Percentiles rank a stretch among this genome's conserved stretches.
These are phyloP conservation scores for Lytechinus pictus DNA, from an alignment of 35 echinoderm and acorn worm species.

Conservation along the genomic window DNA sequence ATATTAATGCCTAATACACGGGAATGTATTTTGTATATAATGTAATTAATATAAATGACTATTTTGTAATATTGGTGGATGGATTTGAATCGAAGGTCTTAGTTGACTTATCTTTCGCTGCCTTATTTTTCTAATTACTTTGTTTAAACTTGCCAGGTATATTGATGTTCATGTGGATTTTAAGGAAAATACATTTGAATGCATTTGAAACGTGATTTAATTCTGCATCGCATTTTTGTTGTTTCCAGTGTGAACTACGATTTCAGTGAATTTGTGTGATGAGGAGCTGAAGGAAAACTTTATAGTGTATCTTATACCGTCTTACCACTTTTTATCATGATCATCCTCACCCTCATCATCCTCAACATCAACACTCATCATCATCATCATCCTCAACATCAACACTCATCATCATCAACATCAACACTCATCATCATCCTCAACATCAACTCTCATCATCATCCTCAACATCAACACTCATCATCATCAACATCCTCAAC, in stretches of 20 bases:
- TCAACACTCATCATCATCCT: no score
- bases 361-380: no score
- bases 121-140: neutral
- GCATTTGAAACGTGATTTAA: neutral
- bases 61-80: neutral
- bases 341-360: no score
- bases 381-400: no score
- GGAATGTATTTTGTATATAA: neutral
- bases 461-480: no score
- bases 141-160: neutral
- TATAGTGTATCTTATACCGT: no score
- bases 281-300: no score
- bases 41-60: conserved; percentile 6
- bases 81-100: neutral
- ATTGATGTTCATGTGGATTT: neutral
- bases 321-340: no score
- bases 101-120: neutral
- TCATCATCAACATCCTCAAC: no score
- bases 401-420: no score
- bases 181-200: conserved; percentile 1
- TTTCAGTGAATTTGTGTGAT: no score
- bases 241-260: neutral
- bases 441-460: no score
- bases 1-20: neutral
- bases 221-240: neutral